Evolutionary conservation across 1,140 invertebrate genomes (phyloP), one percentile per base, ranked within the genome.

Genomic region (Leptopilina clavipes): DNA sequence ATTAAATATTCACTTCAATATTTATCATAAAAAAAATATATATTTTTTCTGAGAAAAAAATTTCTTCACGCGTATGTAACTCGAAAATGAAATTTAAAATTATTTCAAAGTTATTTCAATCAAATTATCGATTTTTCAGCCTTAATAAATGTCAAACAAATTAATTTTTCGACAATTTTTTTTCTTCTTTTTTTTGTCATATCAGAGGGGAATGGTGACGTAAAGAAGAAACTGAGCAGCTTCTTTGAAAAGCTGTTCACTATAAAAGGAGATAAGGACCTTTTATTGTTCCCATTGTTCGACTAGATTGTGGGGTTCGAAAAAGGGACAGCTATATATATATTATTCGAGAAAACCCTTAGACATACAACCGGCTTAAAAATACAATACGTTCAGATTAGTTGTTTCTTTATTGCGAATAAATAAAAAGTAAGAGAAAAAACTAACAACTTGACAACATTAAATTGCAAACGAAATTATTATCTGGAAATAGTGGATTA

Each of bases 271-370:
- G 48, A 52, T 52, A 52, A 52, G 48, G 48, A 52, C 48, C 48
- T 52, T 52, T 52, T 52, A 52, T 52, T 52, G 48, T 52, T 52
- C 48, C 48, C n/a, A 52, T 52, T 52, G 48, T 52, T 52, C 48
- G n/a, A 52, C 48, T 52, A 52, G 48, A n/a, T 52, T n/a, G 48
- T 52, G n/a, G 48, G 48, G 48, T 17, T 52, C 48, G 48, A 52
- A 52, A n/a, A 52, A 52, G 48, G 48, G n/a, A 52, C 48, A 17
- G 14, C 14, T 17, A 52, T 52, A 17, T 52, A 17, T 52, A 52
- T 5, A 17, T n/a, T 52, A 17, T 52, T 52, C n/a, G 44, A 17
- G 48, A 52, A 31, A 52, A 52, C 48, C 48, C 48, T 52, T 52
- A 52, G 48, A 52, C 48, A 52, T 52, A 52, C 48, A 52, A 17